These are phyloP conservation scores for Chlorodrepanis virens DNA, from an alignment of 2,113 vertebrate species.

Conservation along the genomic window DNA sequence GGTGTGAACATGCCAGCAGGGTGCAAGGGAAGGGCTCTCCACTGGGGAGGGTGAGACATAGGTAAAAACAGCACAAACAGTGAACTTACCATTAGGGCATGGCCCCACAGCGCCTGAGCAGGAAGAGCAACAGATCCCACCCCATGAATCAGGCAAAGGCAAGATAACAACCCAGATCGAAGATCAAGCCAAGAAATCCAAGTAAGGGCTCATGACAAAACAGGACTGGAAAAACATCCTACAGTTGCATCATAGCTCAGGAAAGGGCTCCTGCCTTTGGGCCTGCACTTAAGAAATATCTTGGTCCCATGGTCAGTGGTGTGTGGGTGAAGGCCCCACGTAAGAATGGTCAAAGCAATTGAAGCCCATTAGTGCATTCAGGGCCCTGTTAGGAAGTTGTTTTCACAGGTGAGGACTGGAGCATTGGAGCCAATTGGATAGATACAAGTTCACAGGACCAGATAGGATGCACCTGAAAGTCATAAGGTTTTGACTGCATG, in stretches of 20 bases:
- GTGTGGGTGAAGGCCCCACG: neutral
- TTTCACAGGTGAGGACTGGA: neutral
- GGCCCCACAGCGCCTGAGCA: neutral
- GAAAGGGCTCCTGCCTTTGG: rapidly evolving
- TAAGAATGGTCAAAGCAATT: neutral
- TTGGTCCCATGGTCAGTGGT: neutral
- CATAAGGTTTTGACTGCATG: neutral
- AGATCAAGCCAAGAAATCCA: neutral
- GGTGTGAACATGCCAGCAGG: neutral
- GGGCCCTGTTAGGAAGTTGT: neutral
- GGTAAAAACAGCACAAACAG: neutral
- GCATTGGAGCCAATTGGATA: neutral
- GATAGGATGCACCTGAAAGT: neutral
- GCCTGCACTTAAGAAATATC: neutral
- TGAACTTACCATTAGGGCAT: neutral
- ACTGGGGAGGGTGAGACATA: neutral
- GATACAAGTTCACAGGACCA: neutral
- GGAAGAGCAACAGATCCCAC: neutral
- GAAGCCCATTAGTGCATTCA: neutral
- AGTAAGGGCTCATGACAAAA: neutral
- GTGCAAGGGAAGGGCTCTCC: neutral
- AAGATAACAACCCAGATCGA: neutral
- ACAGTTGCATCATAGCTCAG: neutral
- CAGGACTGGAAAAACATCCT: rapidly evolving
- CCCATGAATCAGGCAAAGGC: neutral